phyloP scores from a whole-genome alignment of 2,113 vertebrate species.

The Neotragus pygmaeus region DNA sequence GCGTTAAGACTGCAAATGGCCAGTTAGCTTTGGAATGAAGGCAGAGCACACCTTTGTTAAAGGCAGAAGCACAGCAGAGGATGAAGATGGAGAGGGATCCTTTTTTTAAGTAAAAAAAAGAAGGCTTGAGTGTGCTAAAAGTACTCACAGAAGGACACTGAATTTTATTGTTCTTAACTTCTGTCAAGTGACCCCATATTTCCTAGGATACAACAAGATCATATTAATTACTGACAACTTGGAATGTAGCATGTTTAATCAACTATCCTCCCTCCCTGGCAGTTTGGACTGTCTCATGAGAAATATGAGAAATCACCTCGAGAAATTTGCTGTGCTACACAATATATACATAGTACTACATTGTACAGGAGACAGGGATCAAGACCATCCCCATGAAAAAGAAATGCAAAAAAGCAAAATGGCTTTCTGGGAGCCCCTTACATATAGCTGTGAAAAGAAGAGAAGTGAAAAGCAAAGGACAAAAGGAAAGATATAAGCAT shows the following conservation, averaged over 20 bases:
- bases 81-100: neutral
- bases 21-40: neutral
- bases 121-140: neutral
- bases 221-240: neutral
- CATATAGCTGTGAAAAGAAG: too few species aligned
- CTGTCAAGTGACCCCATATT: constrained; percentile 11
- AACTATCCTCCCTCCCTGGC: neutral
- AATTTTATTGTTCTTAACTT: neutral
- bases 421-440: too few species aligned
- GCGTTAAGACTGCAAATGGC: neutral
- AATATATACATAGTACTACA: neutral
- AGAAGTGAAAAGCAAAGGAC: too few species aligned
- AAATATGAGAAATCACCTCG: neutral
- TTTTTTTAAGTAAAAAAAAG: neutral
- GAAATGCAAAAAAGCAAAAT: too few species aligned
- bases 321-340: neutral
- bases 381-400: too few species aligned
- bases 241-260: neutral
- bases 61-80: neutral
- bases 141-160: neutral
- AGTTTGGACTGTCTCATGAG: neutral
- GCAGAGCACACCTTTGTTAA: neutral
- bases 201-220: neutral
- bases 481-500: too few species aligned
- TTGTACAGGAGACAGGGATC: too few species aligned